Evolutionary conservation across 2,888 invertebrate species (phyloP), one percentile per base, ranked within the genome.

Genomic region (Acrobasis repandana): DNA sequence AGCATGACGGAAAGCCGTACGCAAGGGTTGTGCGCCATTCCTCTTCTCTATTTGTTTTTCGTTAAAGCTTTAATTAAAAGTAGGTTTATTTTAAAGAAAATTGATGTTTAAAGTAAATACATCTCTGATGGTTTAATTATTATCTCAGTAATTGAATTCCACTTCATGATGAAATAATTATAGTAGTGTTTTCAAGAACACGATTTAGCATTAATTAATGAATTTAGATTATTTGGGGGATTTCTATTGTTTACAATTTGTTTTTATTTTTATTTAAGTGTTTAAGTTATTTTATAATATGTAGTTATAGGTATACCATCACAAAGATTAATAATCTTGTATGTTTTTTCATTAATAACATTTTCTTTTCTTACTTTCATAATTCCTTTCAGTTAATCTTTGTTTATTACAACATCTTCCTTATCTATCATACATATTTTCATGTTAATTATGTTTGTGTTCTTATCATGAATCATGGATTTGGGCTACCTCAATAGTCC

Each of bases 21-120:
- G 82, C 80, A 86, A 88, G 89, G 89, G 88, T 89, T 90, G 80
- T 71, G 65, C 76, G 76, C 75, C 75, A 74, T 80, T 74, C 72
- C 74, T 79, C 79, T 79, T 76, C 80, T 88, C 75, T 90, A 88
- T 90, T 90, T 90, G 88, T 88, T 87, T 90, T 89, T 85, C 86
- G 87, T 89, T 88, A 87, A 85, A 86, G 89, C 87, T 87, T 90
- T 90, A 90, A 90, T 90, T 90, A 89, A 90, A 89, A 88, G 86
- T 86, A 88, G 82, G 88, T 88, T 88, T 89, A 87, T 89, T 89
- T 89, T 87, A 86, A 89, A 89, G 87, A 88, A 89, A 89, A 90
- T 88, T 90, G 83, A 88, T 88, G 86, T 85, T 88, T 85, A 88
- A 87, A 87, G 90, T 88, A 90, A 90, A 88, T 88, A 90, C 88